Evolutionary conservation across 2,888 invertebrate genomes (phyloP), one percentile per base, ranked within the genome.

Genomic region (Chesias legatella): DNA sequence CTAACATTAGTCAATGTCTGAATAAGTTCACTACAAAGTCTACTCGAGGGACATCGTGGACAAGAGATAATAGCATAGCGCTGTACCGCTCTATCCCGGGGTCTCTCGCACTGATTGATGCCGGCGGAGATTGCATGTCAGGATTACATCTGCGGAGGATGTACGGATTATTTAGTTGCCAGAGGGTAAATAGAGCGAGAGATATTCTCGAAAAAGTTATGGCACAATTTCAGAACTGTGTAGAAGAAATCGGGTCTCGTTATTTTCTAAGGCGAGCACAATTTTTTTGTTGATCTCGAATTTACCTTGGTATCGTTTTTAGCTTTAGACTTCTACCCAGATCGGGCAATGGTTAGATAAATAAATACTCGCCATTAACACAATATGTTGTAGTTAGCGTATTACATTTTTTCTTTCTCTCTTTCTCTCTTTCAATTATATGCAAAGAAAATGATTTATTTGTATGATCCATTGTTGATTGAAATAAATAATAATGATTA

Each of bases 111-210:
- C 59, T 82, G 83, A 84, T 84, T 84, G 83, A 84, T 84, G 73
- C 77, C 66, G 58, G 72, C 80, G 84, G 81, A 84, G 82, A 84
- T 84, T 84, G 82, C 83, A 80, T 79, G 82, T 80, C 83, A 80
- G 80, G 82, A 81, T 82, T 82, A 84, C 78, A 82, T 79, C 80
- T 80, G 73, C 69, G 72, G 68, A 74, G 83, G 79, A 83, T 79
- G 76, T 81, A 67, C 72, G 80, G 80, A 78, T 81, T 82, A 83
- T 82, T 80, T 79, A 79, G 82, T 75, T 73, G 63, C 66, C 73
- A 64, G 63, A 56, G 67, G 53, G 66, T 74, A 72, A 78, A 79
- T 79, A 73, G 68, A 72, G 67, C 65, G 56, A 60, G 66, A 60
- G 60, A 73, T 74, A 73, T 73, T 64, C 63, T 52, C 61, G 67